Evolutionary conservation across 1,140 invertebrate genomes (phyloP).

Genomic region (Brachionus sp.): DNA sequence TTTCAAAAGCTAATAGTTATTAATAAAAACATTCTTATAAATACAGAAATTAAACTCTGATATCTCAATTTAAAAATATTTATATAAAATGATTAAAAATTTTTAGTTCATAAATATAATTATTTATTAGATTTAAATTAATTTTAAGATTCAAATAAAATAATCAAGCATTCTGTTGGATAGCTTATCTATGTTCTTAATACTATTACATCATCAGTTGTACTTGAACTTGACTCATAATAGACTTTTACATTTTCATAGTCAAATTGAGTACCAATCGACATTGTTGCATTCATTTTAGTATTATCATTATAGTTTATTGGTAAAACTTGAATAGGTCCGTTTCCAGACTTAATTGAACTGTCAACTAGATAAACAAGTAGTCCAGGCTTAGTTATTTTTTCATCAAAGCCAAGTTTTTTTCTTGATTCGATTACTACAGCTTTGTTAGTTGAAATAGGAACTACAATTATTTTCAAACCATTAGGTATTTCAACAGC

Average conservation of each 20-base stretch:
- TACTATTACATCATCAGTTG: background rate
- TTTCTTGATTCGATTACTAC: slow-evolving; percentile 15
- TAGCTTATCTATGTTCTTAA: background rate
- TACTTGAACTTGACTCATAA: background rate
- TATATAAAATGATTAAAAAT: too few relatives aligned
- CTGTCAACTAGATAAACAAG: background rate
- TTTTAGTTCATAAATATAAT: too few relatives aligned
- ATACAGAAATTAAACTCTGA: too few relatives aligned
- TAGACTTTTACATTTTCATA: background rate
- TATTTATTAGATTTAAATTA: background rate
- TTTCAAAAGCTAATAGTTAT: too few relatives aligned
- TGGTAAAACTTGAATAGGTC: background rate
- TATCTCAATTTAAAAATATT: too few relatives aligned
- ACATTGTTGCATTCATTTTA: background rate
- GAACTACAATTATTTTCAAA: background rate
- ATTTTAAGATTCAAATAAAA: background rate
- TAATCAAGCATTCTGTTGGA: background rate
- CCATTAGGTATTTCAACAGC: background rate
- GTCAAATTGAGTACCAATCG: background rate
- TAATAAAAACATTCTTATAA: too few relatives aligned
- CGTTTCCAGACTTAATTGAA: background rate
- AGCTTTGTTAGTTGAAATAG: background rate
- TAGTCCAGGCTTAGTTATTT: background rate
- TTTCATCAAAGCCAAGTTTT: background rate
- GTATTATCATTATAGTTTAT: background rate